Evolutionary conservation across 2,888 invertebrate species (phyloP), one percentile per base, ranked within the genome.

Genomic region (Drosophila phalerata): DNA sequence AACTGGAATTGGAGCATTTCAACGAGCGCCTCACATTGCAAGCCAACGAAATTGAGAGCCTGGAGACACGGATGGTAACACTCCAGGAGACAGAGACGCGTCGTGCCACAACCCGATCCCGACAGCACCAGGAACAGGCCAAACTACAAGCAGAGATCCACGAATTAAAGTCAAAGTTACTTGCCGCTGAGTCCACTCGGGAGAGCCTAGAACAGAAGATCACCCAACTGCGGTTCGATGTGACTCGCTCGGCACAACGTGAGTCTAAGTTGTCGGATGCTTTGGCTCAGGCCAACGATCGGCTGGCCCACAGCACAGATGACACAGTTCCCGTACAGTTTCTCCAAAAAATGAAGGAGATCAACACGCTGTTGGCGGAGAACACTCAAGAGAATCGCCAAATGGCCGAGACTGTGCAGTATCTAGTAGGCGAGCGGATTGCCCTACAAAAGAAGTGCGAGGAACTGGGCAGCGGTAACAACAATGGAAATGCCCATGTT

Each of bases 321-420:
- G 85, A 89, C 25, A 83, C 87, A 3, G 90, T 93, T 25, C 93
- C 93, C 2, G 90, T 91, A 51, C 91, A 93, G 69, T 92, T 93
- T 61, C 70, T 93, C 74, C 91, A 91, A 55, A 93, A 93, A 76
- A 91, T 93, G 89, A 92, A 94, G 91, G 94, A 94, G 79, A 92
- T 94, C 68, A 94, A 94, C 71, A 89, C 85, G 32, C 89, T 93
- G 51, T 90, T 94, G 43, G 92, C 91, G 56, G 92, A 93, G 68
- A 93, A 94, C 73, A 93, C 93, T 0, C 93, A 93, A 67, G 94
- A 94, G 83, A 94, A 94, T 80, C 93, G 93, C 30, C 93, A 93
- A 73, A 92, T 94, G 92, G 91, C 94, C 37, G 93, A 93, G 45
- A 93, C 92, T 0, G 90, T 93, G 13, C 92, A 93, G 63, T 90